Evolutionary conservation across 2,113 vertebrate genomes (phyloP).

Genomic region (Engystomops pustulosus): DNA sequence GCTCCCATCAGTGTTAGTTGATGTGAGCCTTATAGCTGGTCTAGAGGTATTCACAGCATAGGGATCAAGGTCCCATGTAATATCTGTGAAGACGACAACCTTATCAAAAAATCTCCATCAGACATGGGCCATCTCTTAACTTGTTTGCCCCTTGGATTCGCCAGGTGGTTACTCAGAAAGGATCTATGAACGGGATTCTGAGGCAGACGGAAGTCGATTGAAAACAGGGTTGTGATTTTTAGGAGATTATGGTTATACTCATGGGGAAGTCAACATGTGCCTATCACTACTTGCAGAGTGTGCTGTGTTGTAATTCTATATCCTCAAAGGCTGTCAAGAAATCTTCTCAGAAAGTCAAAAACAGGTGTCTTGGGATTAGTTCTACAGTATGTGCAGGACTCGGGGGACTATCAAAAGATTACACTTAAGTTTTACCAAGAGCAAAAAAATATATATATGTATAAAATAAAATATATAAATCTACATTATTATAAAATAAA

Average conservation of each 20-base stretch:
- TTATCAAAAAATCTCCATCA: constrained; percentile 7
- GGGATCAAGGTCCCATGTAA: background rate
- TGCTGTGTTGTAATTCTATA: constrained; percentile 25
- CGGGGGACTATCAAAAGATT: constrained; percentile 23
- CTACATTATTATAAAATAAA: constrained; percentile 12
- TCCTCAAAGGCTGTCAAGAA: constrained; percentile 8
- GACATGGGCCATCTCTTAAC: background rate
- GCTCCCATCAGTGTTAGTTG: constrained; percentile 61
- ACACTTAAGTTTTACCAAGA: constrained; percentile 43
- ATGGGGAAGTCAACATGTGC: constrained; percentile 25
- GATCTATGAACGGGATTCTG: background rate
- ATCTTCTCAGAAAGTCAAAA: background rate
- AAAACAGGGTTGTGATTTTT: constrained; percentile 1
- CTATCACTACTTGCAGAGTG: constrained; percentile 30
- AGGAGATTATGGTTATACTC: background rate
- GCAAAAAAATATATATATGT: constrained; percentile 10
- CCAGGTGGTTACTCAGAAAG: background rate
- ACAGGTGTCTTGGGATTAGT: constrained; percentile 20
- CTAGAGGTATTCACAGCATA: constrained; percentile 64
- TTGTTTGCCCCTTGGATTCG: background rate
- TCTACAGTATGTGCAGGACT: constrained; percentile 22
- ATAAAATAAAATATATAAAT: constrained; percentile 14
- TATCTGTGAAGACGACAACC: background rate
- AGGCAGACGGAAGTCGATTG: background rate
- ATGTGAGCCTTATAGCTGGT: constrained; percentile 67